Conservation (phyloP, 1,140 invertebrate species). For the Sarcophaga bullata region DNA sequence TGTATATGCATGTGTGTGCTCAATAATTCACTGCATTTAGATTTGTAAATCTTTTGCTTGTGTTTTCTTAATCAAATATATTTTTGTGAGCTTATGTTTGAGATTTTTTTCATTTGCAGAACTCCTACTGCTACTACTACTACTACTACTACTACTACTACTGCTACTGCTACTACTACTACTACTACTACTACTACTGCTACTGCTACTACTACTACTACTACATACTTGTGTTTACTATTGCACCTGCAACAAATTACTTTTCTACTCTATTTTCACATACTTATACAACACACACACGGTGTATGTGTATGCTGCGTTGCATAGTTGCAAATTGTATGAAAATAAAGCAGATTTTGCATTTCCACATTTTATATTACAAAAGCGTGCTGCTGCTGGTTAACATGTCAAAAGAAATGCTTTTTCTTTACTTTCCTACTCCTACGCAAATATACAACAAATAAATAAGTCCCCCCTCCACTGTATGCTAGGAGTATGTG, state of each 20-base stretch:
- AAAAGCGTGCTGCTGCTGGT: background rate
- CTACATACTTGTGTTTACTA: background rate
- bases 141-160: no score
- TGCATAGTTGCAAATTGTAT: background rate
- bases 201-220: no score
- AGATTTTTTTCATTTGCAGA: background rate
- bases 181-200: no score
- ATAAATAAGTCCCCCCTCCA: no score
- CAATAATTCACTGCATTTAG: no score
- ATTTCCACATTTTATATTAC: background rate
- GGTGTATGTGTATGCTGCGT: background rate
- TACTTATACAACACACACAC: no score
- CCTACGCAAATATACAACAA: no score
- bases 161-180: no score
- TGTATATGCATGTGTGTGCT: no score
- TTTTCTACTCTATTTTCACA: background rate
- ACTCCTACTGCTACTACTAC: no score
- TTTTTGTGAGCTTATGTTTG: constrained; percentile 8
- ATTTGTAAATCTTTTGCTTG: background rate
- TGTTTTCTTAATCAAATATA: constrained; percentile 11
- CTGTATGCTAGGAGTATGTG: background rate
- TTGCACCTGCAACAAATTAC: constrained; percentile 9
- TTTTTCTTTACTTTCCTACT: background rate
- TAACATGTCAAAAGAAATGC: background rate
- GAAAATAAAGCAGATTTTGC: background rate